Percentiles rank a stretch among this genome's conserved stretches.
These are phyloP conservation scores for Steatocranus sp. DNA, from an alignment of 2,797 vertebrate species.

Conservation along the genomic window DNA sequence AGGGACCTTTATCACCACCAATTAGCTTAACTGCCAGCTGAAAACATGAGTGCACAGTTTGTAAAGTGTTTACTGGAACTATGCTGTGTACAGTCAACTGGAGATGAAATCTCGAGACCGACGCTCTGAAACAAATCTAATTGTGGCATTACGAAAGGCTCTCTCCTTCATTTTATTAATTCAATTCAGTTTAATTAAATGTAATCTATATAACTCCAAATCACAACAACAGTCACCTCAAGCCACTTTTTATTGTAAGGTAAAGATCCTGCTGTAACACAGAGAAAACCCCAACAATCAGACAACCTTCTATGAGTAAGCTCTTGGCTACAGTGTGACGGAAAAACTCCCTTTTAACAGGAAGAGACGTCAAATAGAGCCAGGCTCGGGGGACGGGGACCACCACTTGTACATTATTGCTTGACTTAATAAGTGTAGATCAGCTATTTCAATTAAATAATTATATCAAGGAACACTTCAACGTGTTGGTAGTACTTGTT, in stretches of 20 bases:
- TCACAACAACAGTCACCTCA: background rate
- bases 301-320: background rate
- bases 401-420: background rate
- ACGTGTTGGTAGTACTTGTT: background rate
- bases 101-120: background rate
- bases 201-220: background rate
- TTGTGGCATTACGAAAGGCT: background rate
- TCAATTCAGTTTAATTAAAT: background rate
- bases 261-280: background rate
- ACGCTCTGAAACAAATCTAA: background rate
- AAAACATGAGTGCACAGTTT: background rate
- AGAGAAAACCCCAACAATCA: background rate
- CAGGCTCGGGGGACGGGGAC: accelerated
- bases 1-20: background rate
- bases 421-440: background rate
- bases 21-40: background rate
- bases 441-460: background rate
- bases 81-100: background rate
- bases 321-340: background rate
- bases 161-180: background rate
- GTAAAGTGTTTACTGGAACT: background rate
- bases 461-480: background rate
- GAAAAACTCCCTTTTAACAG: background rate
- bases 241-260: background rate
- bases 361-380: background rate